Base-by-base conservation (phyloP, 2,888 invertebrate genomes). In the Acrocera orbiculus region DNA sequence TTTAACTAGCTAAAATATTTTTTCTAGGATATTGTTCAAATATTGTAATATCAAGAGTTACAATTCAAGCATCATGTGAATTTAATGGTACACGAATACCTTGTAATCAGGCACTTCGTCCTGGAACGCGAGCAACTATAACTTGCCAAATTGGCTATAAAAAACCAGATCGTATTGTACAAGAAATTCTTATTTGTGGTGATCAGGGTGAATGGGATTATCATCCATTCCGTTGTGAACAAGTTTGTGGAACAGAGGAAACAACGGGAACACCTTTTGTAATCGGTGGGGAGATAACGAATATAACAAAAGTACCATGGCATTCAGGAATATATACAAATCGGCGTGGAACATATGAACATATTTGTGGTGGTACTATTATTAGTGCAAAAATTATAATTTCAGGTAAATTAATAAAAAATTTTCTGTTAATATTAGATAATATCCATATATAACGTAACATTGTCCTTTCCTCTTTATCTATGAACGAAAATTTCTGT, bases 291-390 rank as follows among this genome's bases (percentile, higher is more conserved):
- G 32, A 22, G n/a, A 5, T 1, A 30, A 45, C 22, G 0, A 46
- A 30, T 30, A 41, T 29, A 3, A 30, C 39, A 2, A 19, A 37
- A 16, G 46, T 45, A 5, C 56, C 54, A 5, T 56, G 54, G 56
- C 37, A 51, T 13, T 50, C 49, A 4, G 51, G 46, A 19, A 43
- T 52, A 17, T 50, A 46, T 32, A 29, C 13, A 23, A 22, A 19
- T 5, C 2, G 10, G 9, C 8, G 3, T 11, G 27, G 28, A 16
- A 9, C 13, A 17, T 45, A 33, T 16, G 24, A 25, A 2, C 43
- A 46, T 7, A 35, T 43, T 4, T 50, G 51, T 30, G 49, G 49
- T 20, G 50, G 50, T 5, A 46, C 49, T 5, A 46, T 51, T 13
- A 37, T 50, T 4, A 46, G 40, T 29, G 46, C 49, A 0, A 51